Percentiles rank a stretch among this genome's conserved stretches.
phyloP scores from a whole-genome alignment of 2,888 invertebrate genomes.

The Stenodera caucasica region DNA sequence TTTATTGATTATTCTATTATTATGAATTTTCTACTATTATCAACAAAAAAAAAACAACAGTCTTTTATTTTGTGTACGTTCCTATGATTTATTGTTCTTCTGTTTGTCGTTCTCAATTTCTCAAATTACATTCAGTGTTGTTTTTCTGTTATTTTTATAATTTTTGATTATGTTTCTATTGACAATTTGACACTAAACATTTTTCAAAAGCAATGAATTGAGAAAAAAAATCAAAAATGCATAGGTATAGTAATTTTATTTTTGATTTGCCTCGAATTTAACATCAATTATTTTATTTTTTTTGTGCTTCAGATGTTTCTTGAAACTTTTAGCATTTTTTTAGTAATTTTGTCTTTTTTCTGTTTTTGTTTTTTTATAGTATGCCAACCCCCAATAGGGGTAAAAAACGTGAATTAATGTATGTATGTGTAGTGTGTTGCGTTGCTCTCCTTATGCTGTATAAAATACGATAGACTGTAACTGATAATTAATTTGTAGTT shows the following conservation, averaged over 20 bases:
- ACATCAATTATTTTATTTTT: conserved; percentile 32
- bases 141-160: background rate
- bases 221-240: too few species aligned
- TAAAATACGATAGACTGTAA: conserved; percentile 52
- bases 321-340: conserved; percentile 18
- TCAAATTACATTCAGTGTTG: conserved; percentile 3
- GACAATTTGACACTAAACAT: background rate
- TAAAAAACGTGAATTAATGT: conserved; percentile 57
- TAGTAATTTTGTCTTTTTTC: conserved; percentile 28
- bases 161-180: background rate
- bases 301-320: conserved; percentile 28
- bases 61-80: conserved; percentile 15
- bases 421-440: conserved; percentile 58
- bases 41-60: background rate
- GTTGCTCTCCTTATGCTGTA: conserved; percentile 55
- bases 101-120: conserved; percentile 20
- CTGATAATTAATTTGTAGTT: conserved; percentile 12
- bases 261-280: too few species aligned
- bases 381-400: conserved; percentile 56
- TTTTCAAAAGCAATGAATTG: background rate
- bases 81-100: conserved; percentile 20
- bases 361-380: conserved; percentile 49
- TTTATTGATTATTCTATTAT: too few species aligned
- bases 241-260: too few species aligned
- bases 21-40: too few species aligned